These are phyloP conservation scores for Cheilosia soror DNA, from an alignment of 2,888 invertebrate species.

Conservation along the genomic window DNA sequence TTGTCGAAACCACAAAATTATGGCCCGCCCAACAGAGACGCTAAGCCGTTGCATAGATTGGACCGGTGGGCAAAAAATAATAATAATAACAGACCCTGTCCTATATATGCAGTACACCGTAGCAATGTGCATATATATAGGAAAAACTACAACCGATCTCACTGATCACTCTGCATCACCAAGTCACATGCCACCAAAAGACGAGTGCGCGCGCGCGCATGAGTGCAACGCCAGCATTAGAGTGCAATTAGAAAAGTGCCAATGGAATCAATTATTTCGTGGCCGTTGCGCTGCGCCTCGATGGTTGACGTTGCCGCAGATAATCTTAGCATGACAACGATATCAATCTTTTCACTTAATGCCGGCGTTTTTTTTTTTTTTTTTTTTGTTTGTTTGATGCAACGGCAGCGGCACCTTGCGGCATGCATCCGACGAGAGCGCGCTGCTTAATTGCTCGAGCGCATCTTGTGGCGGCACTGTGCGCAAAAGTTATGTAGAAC, in stretches of 20 bases:
- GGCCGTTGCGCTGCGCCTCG: conserved; percentile 41
- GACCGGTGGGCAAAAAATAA: neutral
- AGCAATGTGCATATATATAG: conserved; percentile 36
- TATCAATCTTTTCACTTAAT: conserved; percentile 69
- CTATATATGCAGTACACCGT: conserved; percentile 55
- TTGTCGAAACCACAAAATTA: conserved; percentile 48
- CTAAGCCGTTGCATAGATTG: neutral
- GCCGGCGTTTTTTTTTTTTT: conserved; percentile 19
- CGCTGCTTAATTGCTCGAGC: conserved; percentile 67
- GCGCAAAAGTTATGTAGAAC: conserved; percentile 46
- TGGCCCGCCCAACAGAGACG: conserved; percentile 7
- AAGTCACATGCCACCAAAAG: conserved; percentile 62
- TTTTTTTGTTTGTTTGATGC: conserved; percentile 22
- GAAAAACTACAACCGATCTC: conserved; percentile 32
- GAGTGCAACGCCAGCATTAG: conserved; percentile 53
- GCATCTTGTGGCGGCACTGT: conserved; percentile 52
- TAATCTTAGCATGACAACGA: conserved; percentile 67
- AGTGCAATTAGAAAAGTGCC: conserved; percentile 74
- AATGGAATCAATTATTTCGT: conserved; percentile 74
- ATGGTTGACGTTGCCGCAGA: conserved; percentile 45
- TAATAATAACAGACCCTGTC: conserved; percentile 55
- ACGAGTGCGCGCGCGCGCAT: conserved; percentile 18
- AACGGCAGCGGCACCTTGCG: conserved; percentile 54
- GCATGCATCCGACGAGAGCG: conserved; percentile 25
- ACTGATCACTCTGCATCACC: conserved; percentile 47